Evolutionary conservation across 1,140 invertebrate genomes (phyloP), one percentile per base, ranked within the genome.

Genomic region (Adoxophyes honmai): DNA sequence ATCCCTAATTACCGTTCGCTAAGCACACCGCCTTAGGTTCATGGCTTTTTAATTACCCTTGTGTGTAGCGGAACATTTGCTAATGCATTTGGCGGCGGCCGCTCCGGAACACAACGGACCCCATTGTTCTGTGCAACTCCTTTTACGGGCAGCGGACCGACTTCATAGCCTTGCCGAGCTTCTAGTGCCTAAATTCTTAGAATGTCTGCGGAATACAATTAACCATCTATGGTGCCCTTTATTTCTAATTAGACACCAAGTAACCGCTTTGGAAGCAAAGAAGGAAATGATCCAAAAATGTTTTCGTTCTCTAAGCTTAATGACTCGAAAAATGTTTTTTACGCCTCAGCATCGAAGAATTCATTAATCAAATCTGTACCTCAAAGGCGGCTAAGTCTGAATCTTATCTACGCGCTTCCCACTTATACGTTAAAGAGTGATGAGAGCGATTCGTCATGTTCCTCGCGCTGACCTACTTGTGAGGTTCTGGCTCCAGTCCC

Each of bases 1-100:
- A 16, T 21, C 18, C 39, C 18, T 15, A 48, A 48, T 48, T 28
- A 48, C 18, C 42, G 39, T 44, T 48, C n/a, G 18, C 10, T 11
- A 48, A 48, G 42, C 39, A 44, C 39, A 16, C 39, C 54, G 42
- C 42, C 52, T 60, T 14, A 48, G 61, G 59, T 69, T 77, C 76
- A 78, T 83, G 68, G 73, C 67, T 80, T 81, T 85, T 83, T 86
- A 82, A 86, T 86, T 76, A 74, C 78, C 68, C 60, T 69, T 62
- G 68, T 73, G 77, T 79, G 66, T 75, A 72, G 70, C 70, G 69
- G 69, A 71, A 80, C 76, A 81, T 83, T 84, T 65, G 69, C 75
- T 78, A 82, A 84, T 83, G 73, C 76, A 60, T 55, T 64, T 70
- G 56, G 64, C 21, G 73, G 77, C 69, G 66, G 74, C 51, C 59